Evolutionary conservation across 2,113 vertebrate species (phyloP).

Genomic region (Chionomys nivalis): DNA sequence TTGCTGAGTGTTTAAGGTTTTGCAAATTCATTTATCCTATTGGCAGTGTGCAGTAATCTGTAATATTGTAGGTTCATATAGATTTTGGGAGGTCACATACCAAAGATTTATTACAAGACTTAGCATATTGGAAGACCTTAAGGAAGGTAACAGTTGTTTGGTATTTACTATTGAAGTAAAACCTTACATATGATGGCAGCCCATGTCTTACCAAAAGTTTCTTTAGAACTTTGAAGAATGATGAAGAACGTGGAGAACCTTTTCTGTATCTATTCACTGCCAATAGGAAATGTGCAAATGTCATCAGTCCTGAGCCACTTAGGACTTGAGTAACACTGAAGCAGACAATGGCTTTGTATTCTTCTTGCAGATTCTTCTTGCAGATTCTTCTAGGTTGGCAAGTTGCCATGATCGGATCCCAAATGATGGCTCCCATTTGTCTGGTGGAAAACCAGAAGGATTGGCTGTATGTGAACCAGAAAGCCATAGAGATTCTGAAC

Average conservation of each 20-base stretch:
- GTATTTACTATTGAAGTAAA: background rate
- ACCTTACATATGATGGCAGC: background rate
- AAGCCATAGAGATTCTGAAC: constrained; percentile 49
- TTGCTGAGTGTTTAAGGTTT: background rate
- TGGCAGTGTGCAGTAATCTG: too few species aligned
- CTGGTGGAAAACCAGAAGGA: constrained; percentile 51
- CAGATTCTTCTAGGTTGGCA: background rate
- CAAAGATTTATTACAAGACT: too few species aligned
- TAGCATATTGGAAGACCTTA: background rate
- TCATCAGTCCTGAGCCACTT: background rate
- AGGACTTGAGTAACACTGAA: background rate
- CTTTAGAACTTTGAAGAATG: background rate
- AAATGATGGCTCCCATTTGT: constrained; percentile 28
- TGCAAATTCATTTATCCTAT: background rate
- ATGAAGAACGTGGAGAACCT: background rate
- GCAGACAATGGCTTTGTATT: background rate
- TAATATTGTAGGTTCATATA: background rate
- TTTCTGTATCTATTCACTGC: background rate
- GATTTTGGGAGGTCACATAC: background rate
- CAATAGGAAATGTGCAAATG: background rate
- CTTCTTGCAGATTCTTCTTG: background rate
- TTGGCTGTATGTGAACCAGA: constrained; percentile 26
- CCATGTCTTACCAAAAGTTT: background rate
- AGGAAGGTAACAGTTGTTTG: background rate
- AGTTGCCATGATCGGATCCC: background rate